These are phyloP conservation scores for Andrena bucephala DNA, from an alignment of 2,888 invertebrate species.

Conservation along the genomic window DNA sequence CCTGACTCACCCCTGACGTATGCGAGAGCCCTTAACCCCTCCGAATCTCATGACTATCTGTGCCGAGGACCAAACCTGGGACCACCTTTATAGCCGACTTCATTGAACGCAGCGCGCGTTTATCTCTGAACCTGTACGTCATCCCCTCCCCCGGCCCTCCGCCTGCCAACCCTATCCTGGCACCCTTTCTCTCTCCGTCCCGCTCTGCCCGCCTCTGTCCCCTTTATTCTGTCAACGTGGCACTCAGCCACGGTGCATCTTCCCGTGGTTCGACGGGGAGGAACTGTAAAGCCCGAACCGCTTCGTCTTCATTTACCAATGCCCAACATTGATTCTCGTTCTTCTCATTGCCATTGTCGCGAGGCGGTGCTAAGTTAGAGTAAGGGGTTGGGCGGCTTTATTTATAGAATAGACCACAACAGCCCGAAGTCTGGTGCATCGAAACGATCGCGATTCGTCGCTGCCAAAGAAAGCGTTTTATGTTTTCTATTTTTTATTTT, in stretches of 20 bases:
- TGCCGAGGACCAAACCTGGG: slow-evolving; percentile 68
- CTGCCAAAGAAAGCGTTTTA: background rate
- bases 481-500: no score
- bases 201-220: slow-evolving; percentile 23
- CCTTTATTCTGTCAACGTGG: slow-evolving; percentile 58
- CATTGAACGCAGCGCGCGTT: slow-evolving; percentile 79
- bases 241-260: slow-evolving; percentile 60
- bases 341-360: slow-evolving; percentile 54
- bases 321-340: slow-evolving; percentile 67
- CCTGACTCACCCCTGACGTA: slow-evolving; percentile 69
- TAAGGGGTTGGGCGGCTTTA: slow-evolving; percentile 44
- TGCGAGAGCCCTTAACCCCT: slow-evolving; percentile 60
- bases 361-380: slow-evolving; percentile 50
- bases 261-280: slow-evolving; percentile 58
- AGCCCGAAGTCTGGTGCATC: background rate
- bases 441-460: background rate
- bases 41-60: slow-evolving; percentile 53
- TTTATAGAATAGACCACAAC: slow-evolving; percentile 38
- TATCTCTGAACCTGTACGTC: slow-evolving; percentile 78
- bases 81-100: slow-evolving; percentile 78
- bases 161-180: slow-evolving; percentile 63
- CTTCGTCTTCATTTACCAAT: slow-evolving; percentile 72
- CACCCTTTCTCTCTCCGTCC: slow-evolving; percentile 33
- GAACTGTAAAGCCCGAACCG: slow-evolving; percentile 53
- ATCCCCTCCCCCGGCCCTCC: slow-evolving; percentile 67